Conservation (phyloP, 92 coral and sea anemone species). For the Scolanthus callimorphus region DNA sequence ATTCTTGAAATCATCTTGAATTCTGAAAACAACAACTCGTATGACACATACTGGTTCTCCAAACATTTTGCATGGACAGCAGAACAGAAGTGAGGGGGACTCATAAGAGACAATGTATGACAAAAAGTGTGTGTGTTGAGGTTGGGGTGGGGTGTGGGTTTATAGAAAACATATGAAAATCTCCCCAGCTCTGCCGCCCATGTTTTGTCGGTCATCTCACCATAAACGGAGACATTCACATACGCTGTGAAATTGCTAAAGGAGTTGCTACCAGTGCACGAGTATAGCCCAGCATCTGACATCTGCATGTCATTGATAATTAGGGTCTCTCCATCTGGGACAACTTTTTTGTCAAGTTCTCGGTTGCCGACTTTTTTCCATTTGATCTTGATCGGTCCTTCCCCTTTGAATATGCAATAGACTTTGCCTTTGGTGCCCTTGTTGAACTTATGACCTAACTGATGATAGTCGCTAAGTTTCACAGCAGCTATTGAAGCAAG, state of each 20-base stretch:
- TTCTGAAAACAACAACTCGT: too few relatives aligned
- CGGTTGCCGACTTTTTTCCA: constrained; percentile 58
- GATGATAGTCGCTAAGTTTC: constrained; percentile 6
- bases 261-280: constrained; percentile 63
- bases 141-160: too few relatives aligned
- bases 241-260: constrained; percentile 50
- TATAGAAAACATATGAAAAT: too few relatives aligned
- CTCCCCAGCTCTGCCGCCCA: too few relatives aligned
- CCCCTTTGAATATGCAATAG: constrained; percentile 56
- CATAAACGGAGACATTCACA: constrained; percentile 60
- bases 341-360: constrained; percentile 1
- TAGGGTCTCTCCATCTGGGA: constrained; percentile 11
- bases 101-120: too few relatives aligned
- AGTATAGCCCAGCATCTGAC: constrained; percentile 64
- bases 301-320: constrained; percentile 23
- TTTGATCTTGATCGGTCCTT: constrained; percentile 31
- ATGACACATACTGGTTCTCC: too few relatives aligned
- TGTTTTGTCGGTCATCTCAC: constrained; percentile 47
- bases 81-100: too few relatives aligned
- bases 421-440: constrained; percentile 24
- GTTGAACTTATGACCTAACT: constrained; percentile 18
- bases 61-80: too few relatives aligned
- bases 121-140: too few relatives aligned
- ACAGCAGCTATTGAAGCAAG: constrained; percentile 55
- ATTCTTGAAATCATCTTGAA: too few relatives aligned